These are phyloP conservation scores for Ennomos fuscantarius DNA, from an alignment of 2,888 invertebrate species.

Conservation along the genomic window DNA sequence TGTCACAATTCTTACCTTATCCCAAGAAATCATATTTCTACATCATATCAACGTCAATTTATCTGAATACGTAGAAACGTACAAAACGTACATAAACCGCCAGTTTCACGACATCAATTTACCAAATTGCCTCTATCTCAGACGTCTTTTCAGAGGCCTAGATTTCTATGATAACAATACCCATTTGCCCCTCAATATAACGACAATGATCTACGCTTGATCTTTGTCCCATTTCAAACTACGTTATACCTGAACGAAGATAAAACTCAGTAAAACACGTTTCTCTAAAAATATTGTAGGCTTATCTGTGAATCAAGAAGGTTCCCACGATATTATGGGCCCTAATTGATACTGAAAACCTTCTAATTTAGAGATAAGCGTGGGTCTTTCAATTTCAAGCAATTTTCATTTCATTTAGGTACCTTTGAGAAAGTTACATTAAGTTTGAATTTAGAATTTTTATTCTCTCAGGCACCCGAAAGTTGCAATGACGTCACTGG, in stretches of 20 bases:
- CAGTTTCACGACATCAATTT: conserved; percentile 23
- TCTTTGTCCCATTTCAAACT: conserved; percentile 14
- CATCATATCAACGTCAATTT: neutral
- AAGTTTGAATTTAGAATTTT: neutral
- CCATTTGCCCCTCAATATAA: conserved; percentile 14
- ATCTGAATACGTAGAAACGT: neutral
- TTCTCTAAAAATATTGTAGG: conserved; percentile 14
- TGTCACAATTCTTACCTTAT: too few relatives aligned
- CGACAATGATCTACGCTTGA: conserved; percentile 10
- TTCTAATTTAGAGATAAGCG: conserved; percentile 1
- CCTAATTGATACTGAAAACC: conserved; percentile 9
- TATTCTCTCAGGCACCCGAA: conserved; percentile 83
- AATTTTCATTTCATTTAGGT: conserved; percentile 10
- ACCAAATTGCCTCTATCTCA: conserved; percentile 19
- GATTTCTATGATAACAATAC: conserved; percentile 19
- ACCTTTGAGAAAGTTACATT: neutral
- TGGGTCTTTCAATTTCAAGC: too few relatives aligned
- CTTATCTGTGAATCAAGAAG: conserved; percentile 10
- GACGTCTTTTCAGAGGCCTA: conserved; percentile 18
- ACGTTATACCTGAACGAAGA: conserved; percentile 13
- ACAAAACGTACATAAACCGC: conserved; percentile 11
- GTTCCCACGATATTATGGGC: conserved; percentile 2
- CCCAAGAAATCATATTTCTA: too few relatives aligned
- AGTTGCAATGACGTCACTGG: conserved; percentile 84
- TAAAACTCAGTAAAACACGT: conserved; percentile 10